Evolutionary conservation across 2,113 vertebrate genomes (phyloP), one percentile per base, ranked within the genome.

Genomic region (Hippocampus zosterae): DNA sequence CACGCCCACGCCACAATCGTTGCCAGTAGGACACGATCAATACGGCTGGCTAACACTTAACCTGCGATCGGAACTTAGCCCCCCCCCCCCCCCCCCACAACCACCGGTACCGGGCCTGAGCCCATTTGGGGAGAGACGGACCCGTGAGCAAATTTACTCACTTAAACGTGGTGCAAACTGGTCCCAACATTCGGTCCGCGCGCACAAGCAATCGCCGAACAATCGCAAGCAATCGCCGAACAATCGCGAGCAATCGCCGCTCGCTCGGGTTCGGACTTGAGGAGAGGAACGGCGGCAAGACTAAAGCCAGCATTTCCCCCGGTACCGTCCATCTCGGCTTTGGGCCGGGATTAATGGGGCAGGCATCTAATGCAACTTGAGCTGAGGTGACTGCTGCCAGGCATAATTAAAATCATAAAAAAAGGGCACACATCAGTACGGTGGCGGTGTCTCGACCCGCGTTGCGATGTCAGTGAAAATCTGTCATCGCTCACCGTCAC

Each of bases 321-420:
- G 68, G 73, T 27, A 71, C 37, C 44, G 46, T 69, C 62, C 68
- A 73, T 72, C 73, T 68, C 15, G 53, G 71, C 66, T 67, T 66
- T 12, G 53, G 69, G 66, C 59, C 81, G 74, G 68, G 69, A 70
- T 60, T 61, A 81, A 74, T 79, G 64, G 1, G 55, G 64, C 69
- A 75, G 55, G 74, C 67, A 73, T 75, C 40, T 61, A 74, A 73
- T 44, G 76, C 53, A 77, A 81, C 52, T 21, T 60, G 67, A 85
- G 64, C 78, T 62, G 53, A 15, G 27, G 68, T 65, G 71, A 29
- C 46, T 15, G 53, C 68, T 74, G 62, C 70, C 59, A 68, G 41
- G 50, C 68, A 76, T 77, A 79, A 70, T 70, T 66, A 61, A n/a
- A n/a, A n/a, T n/a, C n/a, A n/a, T n/a, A 63, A 79, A 64, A 50